A percentile compares a stretch with the other conserved stretches of the same genome.
Conservation (phyloP, 2,113 vertebrate genomes). For the Xiphophorus hellerii region DNA sequence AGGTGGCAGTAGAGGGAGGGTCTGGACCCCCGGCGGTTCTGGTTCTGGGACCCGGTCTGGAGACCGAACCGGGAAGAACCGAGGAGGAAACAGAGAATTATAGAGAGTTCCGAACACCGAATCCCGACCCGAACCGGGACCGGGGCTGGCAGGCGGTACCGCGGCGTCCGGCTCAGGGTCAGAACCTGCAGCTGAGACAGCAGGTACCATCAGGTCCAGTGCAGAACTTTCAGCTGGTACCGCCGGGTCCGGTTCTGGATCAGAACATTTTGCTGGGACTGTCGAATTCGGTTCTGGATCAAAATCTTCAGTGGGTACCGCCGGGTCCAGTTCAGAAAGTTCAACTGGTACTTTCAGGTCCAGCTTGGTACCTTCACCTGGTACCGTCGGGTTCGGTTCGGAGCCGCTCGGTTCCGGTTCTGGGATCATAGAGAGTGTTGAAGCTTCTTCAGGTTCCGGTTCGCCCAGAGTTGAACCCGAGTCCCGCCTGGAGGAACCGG, state of each 20-base stretch:
- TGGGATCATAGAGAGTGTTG: not conserved
- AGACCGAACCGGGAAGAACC: no score
- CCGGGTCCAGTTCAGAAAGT: no score
- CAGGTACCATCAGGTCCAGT: no score
- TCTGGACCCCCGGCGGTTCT: not conserved
- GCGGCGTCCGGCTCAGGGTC: not conserved
- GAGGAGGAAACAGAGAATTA: conserved; percentile 45
- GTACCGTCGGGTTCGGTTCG: no score
- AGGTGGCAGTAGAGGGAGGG: not conserved
- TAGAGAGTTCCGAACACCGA: conserved; percentile 40
- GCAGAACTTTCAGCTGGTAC: no score
- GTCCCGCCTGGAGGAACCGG: not conserved
- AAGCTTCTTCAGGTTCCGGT: not conserved
- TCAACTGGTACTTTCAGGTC: no score
- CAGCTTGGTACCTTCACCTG: no score
- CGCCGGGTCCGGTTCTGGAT: no score
- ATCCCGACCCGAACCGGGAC: not conserved
- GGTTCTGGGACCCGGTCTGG: not conserved
- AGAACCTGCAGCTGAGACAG: not conserved
- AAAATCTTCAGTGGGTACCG: no score
- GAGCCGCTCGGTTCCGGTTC: not conserved
- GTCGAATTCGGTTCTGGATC: no score
- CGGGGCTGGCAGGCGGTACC: not conserved
- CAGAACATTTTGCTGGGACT: no score
- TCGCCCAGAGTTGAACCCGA: not conserved